A percentile compares a stretch with the other conserved stretches of the same genome.
These are phyloP conservation scores for Ctenodactylus gundi DNA, from an alignment of 2,113 vertebrate genomes.

Conservation along the genomic window DNA sequence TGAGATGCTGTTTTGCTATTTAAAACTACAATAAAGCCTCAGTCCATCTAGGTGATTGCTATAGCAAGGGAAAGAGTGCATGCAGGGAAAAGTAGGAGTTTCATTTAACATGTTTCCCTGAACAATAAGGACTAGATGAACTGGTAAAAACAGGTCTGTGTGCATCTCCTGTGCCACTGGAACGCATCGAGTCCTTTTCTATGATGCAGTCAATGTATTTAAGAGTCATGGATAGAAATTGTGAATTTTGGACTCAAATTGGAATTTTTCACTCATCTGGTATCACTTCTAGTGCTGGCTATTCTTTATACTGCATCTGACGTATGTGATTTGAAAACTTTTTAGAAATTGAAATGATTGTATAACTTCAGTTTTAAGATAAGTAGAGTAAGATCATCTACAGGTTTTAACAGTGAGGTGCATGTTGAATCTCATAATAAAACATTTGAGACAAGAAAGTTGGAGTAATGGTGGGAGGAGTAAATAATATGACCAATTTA, in stretches of 20 bases:
- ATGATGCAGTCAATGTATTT: constrained; percentile 51
- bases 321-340: constrained; percentile 28
- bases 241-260: background rate
- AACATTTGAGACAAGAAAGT: constrained; percentile 39
- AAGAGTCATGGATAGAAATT: constrained; percentile 38
- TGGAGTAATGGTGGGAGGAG: background rate
- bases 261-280: constrained; percentile 21
- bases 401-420: constrained; percentile 35
- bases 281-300: background rate
- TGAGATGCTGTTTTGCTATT: constrained; percentile 26
- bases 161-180: background rate
- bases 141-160: background rate
- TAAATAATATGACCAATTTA: constrained; percentile 43
- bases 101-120: background rate
- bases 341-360: constrained; percentile 48
- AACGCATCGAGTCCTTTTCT: constrained; percentile 53
- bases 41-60: constrained; percentile 42
- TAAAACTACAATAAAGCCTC: constrained; percentile 65
- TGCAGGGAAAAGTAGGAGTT: background rate
- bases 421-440: constrained; percentile 26
- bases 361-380: constrained; percentile 43
- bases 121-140: background rate
- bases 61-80: background rate
- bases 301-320: constrained; percentile 2
- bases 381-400: background rate